Conservation (phyloP, 2,797 vertebrate species). For the Muscicapa comitata region DNA sequence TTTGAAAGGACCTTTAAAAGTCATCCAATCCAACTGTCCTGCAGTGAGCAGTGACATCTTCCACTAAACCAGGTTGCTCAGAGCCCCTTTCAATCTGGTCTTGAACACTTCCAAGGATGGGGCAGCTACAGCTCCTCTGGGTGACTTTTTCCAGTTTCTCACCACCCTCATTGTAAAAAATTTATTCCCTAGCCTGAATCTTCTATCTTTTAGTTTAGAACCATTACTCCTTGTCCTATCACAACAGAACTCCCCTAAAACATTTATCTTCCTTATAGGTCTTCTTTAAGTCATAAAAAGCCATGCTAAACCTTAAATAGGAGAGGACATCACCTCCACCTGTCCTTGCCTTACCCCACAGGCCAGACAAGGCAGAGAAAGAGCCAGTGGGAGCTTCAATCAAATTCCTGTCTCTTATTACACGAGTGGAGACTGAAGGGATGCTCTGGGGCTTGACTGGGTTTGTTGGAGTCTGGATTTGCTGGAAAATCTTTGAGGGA, state of each 20-base stretch:
- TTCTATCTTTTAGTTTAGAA: neutral
- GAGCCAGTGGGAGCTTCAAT: neutral
- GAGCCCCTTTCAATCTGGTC: neutral
- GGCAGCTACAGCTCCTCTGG: neutral
- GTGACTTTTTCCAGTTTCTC: neutral
- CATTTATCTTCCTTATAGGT: neutral
- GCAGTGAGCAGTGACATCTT: neutral
- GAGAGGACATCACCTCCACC: neutral
- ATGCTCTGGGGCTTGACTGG: neutral
- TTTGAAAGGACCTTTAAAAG: neutral
- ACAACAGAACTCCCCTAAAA: neutral
- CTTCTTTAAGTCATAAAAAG: neutral
- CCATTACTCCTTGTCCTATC: neutral
- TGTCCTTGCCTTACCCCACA: neutral
- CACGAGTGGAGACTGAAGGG: neutral
- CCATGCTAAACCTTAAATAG: neutral
- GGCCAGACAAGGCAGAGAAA: neutral
- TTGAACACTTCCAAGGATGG: neutral
- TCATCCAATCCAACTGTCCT: neutral
- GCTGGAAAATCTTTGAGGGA: neutral
- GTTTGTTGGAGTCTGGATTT: neutral
- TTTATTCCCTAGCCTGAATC: neutral
- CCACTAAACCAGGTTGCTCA: neutral
- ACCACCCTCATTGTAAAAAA: neutral
- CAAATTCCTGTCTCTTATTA: neutral